Percentiles rank a stretch among this genome's conserved stretches.
These are phyloP conservation scores for Nothocercus nigrocapillus DNA, from an alignment of 2,113 vertebrate species.

Conservation along the genomic window DNA sequence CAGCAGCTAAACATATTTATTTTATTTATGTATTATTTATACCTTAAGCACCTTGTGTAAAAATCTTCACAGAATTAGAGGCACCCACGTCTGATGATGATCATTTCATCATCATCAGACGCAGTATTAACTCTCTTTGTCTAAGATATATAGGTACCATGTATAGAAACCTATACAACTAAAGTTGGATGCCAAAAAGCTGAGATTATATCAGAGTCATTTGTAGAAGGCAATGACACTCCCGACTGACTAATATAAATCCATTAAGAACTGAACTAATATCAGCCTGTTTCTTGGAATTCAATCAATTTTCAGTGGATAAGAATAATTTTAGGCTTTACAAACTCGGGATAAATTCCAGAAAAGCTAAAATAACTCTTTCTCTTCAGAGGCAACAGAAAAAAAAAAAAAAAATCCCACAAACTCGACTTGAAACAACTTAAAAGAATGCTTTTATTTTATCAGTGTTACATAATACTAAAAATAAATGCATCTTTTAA, in stretches of 20 bases:
- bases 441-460: not conserved
- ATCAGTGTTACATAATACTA: not conserved
- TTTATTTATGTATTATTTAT: not conserved
- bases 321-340: not conserved
- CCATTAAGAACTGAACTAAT: not conserved
- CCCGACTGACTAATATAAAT: not conserved
- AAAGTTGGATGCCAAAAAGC: not conserved
- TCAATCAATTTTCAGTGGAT: not conserved
- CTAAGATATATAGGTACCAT: not conserved
- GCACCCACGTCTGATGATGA: too few species aligned
- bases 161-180: not conserved
- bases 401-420: not conserved
- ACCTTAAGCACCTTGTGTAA: not conserved
- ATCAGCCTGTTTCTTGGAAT: not conserved
- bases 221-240: not conserved
- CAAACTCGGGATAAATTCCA: not conserved
- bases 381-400: not conserved
- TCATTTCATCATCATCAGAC: not conserved
- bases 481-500: not conserved
- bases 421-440: not conserved
- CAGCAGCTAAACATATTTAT: not conserved
- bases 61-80: not conserved
- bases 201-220: not conserved
- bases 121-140: not conserved
- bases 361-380: not conserved